Base-by-base conservation (phyloP, 2,113 vertebrate genomes). In the Nettapus auritus region DNA sequence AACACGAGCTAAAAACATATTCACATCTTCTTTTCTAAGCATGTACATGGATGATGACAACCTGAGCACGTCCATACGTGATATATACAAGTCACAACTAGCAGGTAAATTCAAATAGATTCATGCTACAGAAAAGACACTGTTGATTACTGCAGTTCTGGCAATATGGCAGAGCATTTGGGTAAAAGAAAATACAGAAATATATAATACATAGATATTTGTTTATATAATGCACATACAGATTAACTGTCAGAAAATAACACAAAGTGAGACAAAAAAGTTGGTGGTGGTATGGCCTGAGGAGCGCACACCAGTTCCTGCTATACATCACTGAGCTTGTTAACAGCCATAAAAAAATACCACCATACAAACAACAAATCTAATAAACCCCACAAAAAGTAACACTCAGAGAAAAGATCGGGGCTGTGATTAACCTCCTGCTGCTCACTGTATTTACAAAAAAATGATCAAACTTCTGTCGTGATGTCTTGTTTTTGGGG, bases 1-100 rank as follows among this genome's bases (percentile, higher is more conserved):
- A 55, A 73, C 79, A 68, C 5, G 69, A 88, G 92, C 92, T 53
- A 95, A 74, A 83, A 92, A 89, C 86, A 90, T 90, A 36, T 1
- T 84, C 36, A 92, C 22, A 71, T 94, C 92, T 57, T 95, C 67
- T 80, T 87, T 42, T 78, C 77, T 64, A 95, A 81, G 60, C 69
- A 31, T 38, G 22, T 5, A 13, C 38, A 25, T 31, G 79, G 70
- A 55, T 31, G 66, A 55, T n/a, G 28, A 44, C 7, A 50, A 40
- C 31, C 76, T 82, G 53, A 85, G 68, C 9, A 23, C 20, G 71
- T 33, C 38, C 60, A 71, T 74, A n/a, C n/a, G n/a, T n/a, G n/a
- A n/a, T n/a, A 82, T 68, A 57, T 92, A 82, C 33, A 82, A 42
- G 40, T 70, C 25, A 42, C 15, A 80, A 75, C 86, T 70, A 87